Evolutionary conservation across 53 echinoderm and acorn worm species (phyloP), one percentile per base, ranked within the genome.

Genomic region (Temnopleurus reevesii): DNA sequence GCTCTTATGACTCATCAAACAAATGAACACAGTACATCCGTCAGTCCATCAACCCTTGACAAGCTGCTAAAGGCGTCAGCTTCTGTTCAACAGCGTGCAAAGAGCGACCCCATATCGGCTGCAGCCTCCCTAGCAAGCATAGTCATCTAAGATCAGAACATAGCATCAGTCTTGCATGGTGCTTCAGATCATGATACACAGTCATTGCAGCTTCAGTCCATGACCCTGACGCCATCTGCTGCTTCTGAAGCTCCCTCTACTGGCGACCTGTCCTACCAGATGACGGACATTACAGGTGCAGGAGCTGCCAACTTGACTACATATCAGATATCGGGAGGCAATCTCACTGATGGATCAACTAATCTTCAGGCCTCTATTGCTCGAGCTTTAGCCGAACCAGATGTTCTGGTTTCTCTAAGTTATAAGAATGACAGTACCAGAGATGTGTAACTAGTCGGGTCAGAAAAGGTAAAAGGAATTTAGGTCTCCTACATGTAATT

Each of bases 1-100:
- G 85, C 90, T 12, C 91, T 99, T 0, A 82, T 89, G 57, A 90
- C 90, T 19, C 99, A 99, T 55, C 83, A 86, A 24, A 63, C 82
- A 77, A 45, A 58, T 19, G 99, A 96, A 25, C 99, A 99, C 17
- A 51, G 27, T 71, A 87, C 45, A n/a, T 34, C 30, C 3, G 46
- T 47, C 46, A 45, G 26, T 5, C 30, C 71, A 38, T 19, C 71
- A 30, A 66, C 31, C 10, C 5, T 66, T 13, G 71, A 46, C 66
- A 87, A 66, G 58, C 89, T 76, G 45, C 83, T 66, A 81, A 93
- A 81, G 81, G 81, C 57, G 35, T 30, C 45, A 36, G 44, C 85
- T 60, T 41, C 59, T 12, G 59, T 60, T 19, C 59, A 45, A 58
- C 59, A 59, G 15, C 43, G 47, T n/a, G 49, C 46, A 4, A 46